Evolutionary conservation across 2,113 vertebrate genomes (phyloP).

Genomic region (Clupea harengus): DNA sequence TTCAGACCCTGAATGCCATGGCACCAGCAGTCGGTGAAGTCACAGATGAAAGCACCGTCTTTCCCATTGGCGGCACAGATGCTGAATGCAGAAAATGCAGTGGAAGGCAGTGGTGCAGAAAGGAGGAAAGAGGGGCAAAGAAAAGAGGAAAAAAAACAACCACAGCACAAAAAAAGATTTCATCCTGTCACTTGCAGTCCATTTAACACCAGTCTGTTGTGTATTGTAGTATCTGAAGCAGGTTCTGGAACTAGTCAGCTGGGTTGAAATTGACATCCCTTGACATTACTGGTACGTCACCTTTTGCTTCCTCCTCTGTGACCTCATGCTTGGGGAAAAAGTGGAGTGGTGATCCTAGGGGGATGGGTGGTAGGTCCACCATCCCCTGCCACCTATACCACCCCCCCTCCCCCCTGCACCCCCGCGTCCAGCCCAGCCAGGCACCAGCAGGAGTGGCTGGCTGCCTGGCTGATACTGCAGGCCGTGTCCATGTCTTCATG

Average conservation of each 20-base stretch:
- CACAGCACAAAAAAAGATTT: constrained; percentile 15
- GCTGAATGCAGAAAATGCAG: constrained; percentile 24
- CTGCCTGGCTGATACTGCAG: constrained; percentile 50
- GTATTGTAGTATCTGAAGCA: background rate
- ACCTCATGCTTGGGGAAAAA: constrained; percentile 45
- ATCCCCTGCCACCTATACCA: constrained; percentile 61
- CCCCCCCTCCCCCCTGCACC: background rate
- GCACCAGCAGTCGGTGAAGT: constrained; percentile 9
- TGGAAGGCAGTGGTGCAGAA: constrained; percentile 13
- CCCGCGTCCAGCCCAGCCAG: constrained; percentile 44
- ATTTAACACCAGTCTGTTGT: constrained; percentile 1
- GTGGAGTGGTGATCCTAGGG: constrained; percentile 39
- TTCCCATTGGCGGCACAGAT: constrained; percentile 35
- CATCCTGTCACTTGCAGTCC: constrained; percentile 14
- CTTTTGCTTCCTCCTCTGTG: constrained; percentile 14
- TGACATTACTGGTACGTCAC: constrained; percentile 11
- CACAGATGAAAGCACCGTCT: constrained; percentile 36
- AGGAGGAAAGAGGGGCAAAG: background rate
- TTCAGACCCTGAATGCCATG: background rate
- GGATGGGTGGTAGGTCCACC: constrained; percentile 50
- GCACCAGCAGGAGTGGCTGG: constrained; percentile 52
- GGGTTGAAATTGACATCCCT: background rate
- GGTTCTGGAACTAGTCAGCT: background rate
- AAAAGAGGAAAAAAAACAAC: background rate
- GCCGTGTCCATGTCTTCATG: constrained; percentile 12